Base-by-base conservation (phyloP, 2,113 vertebrate genomes). In the Piprites chloris region DNA sequence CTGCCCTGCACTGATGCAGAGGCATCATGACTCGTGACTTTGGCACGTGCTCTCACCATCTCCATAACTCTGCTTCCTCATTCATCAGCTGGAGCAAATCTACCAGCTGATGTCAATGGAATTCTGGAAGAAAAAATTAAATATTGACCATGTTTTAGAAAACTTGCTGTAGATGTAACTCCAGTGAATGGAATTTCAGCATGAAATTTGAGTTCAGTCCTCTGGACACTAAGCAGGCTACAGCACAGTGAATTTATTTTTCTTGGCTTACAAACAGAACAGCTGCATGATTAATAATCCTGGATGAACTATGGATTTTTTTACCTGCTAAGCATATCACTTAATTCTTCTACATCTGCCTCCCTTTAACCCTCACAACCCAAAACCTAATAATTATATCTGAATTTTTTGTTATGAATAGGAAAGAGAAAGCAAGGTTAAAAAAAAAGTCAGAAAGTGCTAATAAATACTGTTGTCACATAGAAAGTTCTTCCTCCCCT, bases 1-100 rank as follows among this genome's bases (percentile, higher is more conserved):
- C 30, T 71, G 61, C n/a, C 37, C 28, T 49, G 35, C 39, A 8
- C 35, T n/a, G 46, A 14, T 3, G 32, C 42, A 37, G 76, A 39
- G n/a, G 19, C 30, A 28, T 6, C 32, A 0, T 1, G 2, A 7
- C 23, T 55, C 0, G 2, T n/a, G 77, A 18, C 46, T 19, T 17
- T 23, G 37, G 39, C 76, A 41, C 20, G 3, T 10, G 75, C 28
- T 73, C 52, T 68, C 13, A 4, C 8, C 12, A 18, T 32, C 49
- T 49, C 74, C 17, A 3, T 28, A 24, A 4, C 26, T 88, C 65
- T 39, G 19, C 11, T 58, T 44, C 66, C 26, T 67, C 18, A 4
- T 30, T 30, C 14, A 1, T 71, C 19, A 26, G 1, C 30, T 35
- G 50, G 28, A 79, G 65, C 39, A 87, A 77, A 81, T 21, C 15